Evolutionary conservation across 2,797 vertebrate species (phyloP).

Genomic region (Leontopithecus rosalia): DNA sequence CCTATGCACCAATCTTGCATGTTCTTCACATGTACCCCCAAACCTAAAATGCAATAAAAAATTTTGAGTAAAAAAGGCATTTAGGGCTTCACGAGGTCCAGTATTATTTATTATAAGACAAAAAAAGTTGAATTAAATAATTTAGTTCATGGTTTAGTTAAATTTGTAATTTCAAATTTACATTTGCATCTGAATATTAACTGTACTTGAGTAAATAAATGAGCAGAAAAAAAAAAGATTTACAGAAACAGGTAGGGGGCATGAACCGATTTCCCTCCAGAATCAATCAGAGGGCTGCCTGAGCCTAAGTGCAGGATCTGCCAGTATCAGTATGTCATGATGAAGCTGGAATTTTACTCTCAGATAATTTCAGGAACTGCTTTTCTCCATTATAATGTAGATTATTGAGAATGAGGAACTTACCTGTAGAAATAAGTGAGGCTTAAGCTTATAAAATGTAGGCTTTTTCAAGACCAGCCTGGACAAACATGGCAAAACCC

Average conservation of each 20-base stretch:
- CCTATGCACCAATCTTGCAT: too few species aligned
- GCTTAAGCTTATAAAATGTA: not conserved
- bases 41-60: too few species aligned
- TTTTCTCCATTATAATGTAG: not conserved
- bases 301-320: not conserved
- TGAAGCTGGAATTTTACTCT: not conserved
- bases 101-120: not conserved
- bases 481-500: not conserved
- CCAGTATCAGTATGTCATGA: rapidly evolving
- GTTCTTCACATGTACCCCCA: too few species aligned
- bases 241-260: not conserved
- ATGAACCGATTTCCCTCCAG: rapidly evolving
- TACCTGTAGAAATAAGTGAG: not conserved
- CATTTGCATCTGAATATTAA: not conserved
- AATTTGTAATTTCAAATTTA: conserved; percentile 18
- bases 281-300: not conserved
- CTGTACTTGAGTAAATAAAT: conserved; percentile 29
- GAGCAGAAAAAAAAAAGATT: not conserved
- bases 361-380: not conserved
- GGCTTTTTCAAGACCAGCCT: not conserved
- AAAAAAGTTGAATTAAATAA: not conserved
- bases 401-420: not conserved
- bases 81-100: not conserved
- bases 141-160: conserved; percentile 8
- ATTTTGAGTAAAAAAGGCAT: too few species aligned